phyloP scores from a whole-genome alignment of 2,113 vertebrate genomes.

The Pithys albifrons region DNA sequence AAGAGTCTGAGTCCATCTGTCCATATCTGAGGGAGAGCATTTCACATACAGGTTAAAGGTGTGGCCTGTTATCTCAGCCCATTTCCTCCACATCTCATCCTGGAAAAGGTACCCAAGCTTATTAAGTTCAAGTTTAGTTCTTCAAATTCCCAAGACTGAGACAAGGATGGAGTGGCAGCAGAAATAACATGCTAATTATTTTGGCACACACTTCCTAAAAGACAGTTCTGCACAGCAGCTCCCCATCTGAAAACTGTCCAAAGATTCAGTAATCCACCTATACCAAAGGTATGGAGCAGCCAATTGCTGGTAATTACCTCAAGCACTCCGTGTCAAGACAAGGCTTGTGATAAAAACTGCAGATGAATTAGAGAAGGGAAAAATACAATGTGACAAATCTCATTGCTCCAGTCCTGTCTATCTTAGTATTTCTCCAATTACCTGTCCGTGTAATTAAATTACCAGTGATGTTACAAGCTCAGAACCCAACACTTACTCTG shows the following conservation, averaged over 20 bases:
- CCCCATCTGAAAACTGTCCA: not conserved
- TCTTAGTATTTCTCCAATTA: not conserved
- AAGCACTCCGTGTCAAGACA: not conserved
- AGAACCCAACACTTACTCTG: not conserved
- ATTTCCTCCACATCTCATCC: not conserved
- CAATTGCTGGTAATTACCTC: not conserved
- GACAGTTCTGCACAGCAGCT: not conserved
- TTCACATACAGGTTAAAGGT: accelerated
- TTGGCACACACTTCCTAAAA: not conserved
- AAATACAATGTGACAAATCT: not conserved
- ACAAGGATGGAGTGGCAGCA: not conserved
- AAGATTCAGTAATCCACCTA: not conserved
- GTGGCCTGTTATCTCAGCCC: not conserved
- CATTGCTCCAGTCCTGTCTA: not conserved
- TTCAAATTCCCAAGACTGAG: not conserved
- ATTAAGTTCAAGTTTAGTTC: not conserved
- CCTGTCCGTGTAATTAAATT: not conserved
- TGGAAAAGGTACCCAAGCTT: not conserved
- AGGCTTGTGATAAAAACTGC: not conserved
- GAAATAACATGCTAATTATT: not conserved
- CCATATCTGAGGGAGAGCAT: not conserved
- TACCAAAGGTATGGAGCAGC: not conserved
- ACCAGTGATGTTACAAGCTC: not conserved
- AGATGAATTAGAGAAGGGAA: not conserved
- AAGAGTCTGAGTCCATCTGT: not conserved